phyloP scores from a whole-genome alignment of 1,140 invertebrate species.

The Argopecten irradians region DNA sequence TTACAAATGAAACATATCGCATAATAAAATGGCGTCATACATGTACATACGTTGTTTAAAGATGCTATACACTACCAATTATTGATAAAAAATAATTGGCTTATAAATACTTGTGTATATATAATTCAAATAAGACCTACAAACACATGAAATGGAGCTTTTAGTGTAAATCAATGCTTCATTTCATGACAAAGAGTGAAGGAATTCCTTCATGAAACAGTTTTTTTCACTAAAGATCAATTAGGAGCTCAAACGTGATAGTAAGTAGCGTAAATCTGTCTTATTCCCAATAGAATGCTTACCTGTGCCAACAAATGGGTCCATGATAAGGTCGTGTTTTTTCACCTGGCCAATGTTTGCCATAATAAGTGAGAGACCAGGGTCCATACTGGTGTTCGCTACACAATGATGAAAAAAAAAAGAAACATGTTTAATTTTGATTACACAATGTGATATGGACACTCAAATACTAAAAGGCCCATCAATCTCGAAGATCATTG shows the following conservation, averaged over 20 bases:
- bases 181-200: background rate
- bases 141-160: background rate
- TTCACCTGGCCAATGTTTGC: slow-evolving; percentile 92
- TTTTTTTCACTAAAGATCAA: background rate
- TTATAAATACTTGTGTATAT: too few species aligned
- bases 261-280: slow-evolving; percentile 42
- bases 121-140: too few species aligned
- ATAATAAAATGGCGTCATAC: too few species aligned
- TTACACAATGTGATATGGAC: too few species aligned
- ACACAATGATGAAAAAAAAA: background rate
- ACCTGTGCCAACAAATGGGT: slow-evolving; percentile 97
- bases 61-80: too few species aligned
- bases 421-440: too few species aligned
- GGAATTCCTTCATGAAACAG: background rate
- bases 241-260: background rate
- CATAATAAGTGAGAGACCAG: slow-evolving; percentile 94
- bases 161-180: background rate
- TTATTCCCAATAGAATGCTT: too few species aligned
- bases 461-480: background rate
- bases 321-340: slow-evolving; percentile 87
- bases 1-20: too few species aligned
- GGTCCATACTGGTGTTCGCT: slow-evolving; percentile 96
- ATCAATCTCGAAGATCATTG: too few species aligned
- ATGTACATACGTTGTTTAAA: too few species aligned
- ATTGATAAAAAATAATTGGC: too few species aligned